Evolutionary conservation across 2,888 invertebrate species (phyloP), one percentile per base, ranked within the genome.

Genomic region (Napeogenes sylphis): DNA sequence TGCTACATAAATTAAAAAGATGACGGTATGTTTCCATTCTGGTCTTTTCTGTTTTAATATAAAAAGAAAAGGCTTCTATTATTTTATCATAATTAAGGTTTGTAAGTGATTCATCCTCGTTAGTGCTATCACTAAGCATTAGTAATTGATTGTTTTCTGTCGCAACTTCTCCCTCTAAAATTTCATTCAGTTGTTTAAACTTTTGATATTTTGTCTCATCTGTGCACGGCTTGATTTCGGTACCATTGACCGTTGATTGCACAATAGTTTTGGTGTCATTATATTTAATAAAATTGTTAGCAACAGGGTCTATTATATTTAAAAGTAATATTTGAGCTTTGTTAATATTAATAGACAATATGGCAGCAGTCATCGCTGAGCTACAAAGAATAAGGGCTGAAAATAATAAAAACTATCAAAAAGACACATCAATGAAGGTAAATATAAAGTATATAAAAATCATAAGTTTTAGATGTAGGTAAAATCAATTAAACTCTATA

Each of bases 1-100:
- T 71, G 65, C 78, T 78, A 64, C 78, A 80, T 46, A 83, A 60
- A 33, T 74, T 68, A 58, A 78, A 83, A 3, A 65, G 55, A 33
- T 67, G 64, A 14, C 64, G 68, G 10, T 67, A 71, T 1, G 65
- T 56, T 59, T 79, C 73, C 4, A 65, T 55, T 13, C 67, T 61
- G 32, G 60, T 58, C 5, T 61, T 47, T 56, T 66, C 61, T 3
- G 68, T 61, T 51, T 71, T 64, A 14, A 62, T 55, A 32, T 69
- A 65, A 13, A 45, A 53, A 45, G 68, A 63, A n/a, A 69, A 55
- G 10, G 73, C 70, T 38, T 70, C 69, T 30, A 71, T 62, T 3
- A 71, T 63, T 45, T 71, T 67, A 4, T 69, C 67, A 62, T 71
- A 75, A 2, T 72, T 57, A 12, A 61, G 59, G 32, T 64, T 65